Base-by-base conservation (phyloP, 2,888 invertebrate species). In the Sinhomidia bicolor region DNA sequence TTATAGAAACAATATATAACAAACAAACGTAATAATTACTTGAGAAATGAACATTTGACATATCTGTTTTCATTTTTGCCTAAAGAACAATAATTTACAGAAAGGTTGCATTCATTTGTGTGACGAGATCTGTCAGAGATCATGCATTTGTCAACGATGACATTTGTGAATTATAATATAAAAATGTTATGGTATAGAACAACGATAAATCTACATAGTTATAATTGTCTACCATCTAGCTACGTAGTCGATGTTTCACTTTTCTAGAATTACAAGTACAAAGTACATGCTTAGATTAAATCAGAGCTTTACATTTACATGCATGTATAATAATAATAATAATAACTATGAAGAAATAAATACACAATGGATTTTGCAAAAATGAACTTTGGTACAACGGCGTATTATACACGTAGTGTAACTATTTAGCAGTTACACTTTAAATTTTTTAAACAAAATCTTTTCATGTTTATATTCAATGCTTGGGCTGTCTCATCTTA, bases 401-500 rank as follows among this genome's bases (percentile, higher is more conserved):
- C n/a, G n/a, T n/a, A n/a, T n/a, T n/a, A n/a, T n/a, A n/a, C n/a
- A n/a, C n/a, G n/a, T n/a, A n/a, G n/a, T n/a, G 9, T 60, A 23
- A 20, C 6, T 20, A 9, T 3, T 60, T 60, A 20, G 5, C 10
- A 14, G 5, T 60, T 44, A 17, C 41, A 7, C 20, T 4, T 68
- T 9, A 47, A 10, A 20, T 17, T n/a, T 7, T 44, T 20, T 44
- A 36, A 9, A 17, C 32, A 68, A 36, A 12, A 74, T 74, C 20
- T 44, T 41, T 54, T 5, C n/a, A n/a, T 6, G 44, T 23, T 32
- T 71, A 14, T 51, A 36, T 10, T 83, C 29, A 88, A 14, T 76
- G 83, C 79, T 90, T 90, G 3, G 85, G 54, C 36, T 87, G 87
- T 9, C 80, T 74, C 14, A 81, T 26, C 32, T 74, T 88, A 26